Conservation (phyloP, 2,888 invertebrate species). For the Melinopterus prodromus region DNA sequence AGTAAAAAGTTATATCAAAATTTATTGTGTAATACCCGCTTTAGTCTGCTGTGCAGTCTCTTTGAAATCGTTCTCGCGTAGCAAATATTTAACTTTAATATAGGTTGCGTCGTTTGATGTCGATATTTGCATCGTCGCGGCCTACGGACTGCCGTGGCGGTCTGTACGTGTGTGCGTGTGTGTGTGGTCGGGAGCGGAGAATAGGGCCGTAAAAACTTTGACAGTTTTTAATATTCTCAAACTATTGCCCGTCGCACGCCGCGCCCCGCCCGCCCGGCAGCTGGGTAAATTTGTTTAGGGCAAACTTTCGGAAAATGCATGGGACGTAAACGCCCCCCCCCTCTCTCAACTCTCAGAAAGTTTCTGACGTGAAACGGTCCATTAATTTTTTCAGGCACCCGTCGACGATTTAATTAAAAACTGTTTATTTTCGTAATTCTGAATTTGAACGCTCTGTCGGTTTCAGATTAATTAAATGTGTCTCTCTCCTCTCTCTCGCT, state of each 20-base stretch:
- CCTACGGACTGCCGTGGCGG: not conserved
- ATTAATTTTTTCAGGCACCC: not conserved
- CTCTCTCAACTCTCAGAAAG: not conserved
- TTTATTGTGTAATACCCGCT: not conserved
- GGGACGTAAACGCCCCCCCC: not conserved
- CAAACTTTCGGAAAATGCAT: not conserved
- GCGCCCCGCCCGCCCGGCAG: not conserved
- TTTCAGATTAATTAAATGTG: not conserved
- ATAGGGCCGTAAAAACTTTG: not conserved
- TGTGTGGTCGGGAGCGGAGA: not conserved
- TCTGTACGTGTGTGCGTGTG: not conserved
- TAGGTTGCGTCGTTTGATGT: not conserved
- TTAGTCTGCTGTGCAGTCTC: not conserved
- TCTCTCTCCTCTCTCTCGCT: no score
- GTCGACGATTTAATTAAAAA: not conserved
- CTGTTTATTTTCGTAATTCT: not conserved
- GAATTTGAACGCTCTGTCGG: not conserved
- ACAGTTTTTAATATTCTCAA: slow-evolving; percentile 4
- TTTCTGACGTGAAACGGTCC: not conserved
- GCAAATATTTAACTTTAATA: slow-evolving; percentile 4
- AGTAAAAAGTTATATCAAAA: not conserved
- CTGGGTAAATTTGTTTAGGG: not conserved
- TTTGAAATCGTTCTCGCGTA: not conserved
- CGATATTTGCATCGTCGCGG: not conserved
- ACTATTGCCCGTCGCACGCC: not conserved